Evolutionary conservation across 2,113 vertebrate species (phyloP).

Genomic region (Drymodes brunneopygia): DNA sequence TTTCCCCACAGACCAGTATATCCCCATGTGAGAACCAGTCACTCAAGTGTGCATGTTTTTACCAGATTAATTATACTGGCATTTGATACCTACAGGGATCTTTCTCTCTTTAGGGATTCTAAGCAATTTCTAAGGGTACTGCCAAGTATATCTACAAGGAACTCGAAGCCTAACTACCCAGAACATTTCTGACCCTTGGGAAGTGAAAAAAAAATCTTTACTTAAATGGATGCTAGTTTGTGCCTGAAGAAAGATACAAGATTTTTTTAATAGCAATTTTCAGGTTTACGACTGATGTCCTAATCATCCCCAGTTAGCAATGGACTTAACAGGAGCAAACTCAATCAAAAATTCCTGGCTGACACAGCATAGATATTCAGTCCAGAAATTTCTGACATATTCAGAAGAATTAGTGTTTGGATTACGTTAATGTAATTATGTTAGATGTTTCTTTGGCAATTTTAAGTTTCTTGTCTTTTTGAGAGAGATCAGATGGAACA

Average conservation of each 20-base stretch:
- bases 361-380: not conserved
- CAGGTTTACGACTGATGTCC: not conserved
- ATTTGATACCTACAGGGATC: not conserved
- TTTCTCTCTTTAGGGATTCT: not conserved
- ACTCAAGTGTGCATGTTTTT: not conserved
- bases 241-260: not conserved
- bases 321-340: not conserved
- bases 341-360: not conserved
- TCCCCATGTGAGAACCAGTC: not conserved
- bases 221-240: not conserved
- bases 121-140: not conserved
- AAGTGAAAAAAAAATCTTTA: not conserved
- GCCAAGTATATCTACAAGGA: not conserved
- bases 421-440: not conserved
- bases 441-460: not conserved
- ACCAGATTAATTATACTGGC: not conserved
- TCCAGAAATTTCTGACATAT: not conserved
- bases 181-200: not conserved
- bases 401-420: not conserved
- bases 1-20: not conserved
- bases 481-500: not conserved
- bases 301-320: not conserved
- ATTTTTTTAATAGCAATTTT: not conserved
- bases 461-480: not conserved
- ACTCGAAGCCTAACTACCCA: not conserved